A percentile compares a stretch with the other conserved stretches of the same genome.
These are phyloP conservation scores for Helostoma temminkii DNA, from an alignment of 2,797 vertebrate genomes.

Conservation along the genomic window DNA sequence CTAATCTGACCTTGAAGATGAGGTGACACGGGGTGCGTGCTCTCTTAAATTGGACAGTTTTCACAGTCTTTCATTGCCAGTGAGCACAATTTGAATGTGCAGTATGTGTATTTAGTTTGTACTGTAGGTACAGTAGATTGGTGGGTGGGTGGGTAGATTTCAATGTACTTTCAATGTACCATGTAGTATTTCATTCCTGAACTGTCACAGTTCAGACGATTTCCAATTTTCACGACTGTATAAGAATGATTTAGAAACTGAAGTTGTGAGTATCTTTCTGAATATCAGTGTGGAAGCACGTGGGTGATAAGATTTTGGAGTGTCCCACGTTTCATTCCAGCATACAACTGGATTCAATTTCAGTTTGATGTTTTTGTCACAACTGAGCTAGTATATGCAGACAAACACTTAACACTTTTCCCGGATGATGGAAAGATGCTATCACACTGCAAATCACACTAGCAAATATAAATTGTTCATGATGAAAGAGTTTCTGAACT, in stretches of 20 bases:
- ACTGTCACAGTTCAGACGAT: not conserved
- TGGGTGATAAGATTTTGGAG: conserved; percentile 28
- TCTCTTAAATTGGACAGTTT: conserved; percentile 6
- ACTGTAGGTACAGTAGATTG: not conserved
- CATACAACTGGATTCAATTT: conserved; percentile 2
- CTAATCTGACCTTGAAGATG: conserved; percentile 22
- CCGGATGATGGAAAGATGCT: not conserved
- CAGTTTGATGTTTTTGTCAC: conserved; percentile 25
- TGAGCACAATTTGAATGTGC: conserved; percentile 13
- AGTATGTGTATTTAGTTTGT: not conserved
- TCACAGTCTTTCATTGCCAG: not conserved
- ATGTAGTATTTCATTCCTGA: conserved; percentile 33
- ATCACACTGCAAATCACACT: not conserved
- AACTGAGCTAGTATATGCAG: conserved; percentile 4
- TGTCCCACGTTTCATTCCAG: conserved; percentile 29
- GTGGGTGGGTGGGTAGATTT: conserved; percentile 32
- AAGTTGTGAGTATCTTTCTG: conserved; percentile 40
- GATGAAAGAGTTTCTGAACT: conserved; percentile 7
- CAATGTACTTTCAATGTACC: conserved; percentile 17
- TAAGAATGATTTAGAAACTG: conserved; percentile 26
- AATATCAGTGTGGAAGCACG: conserved; percentile 27
- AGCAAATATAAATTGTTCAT: conserved; percentile 23
- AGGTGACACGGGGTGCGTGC: conserved; percentile 6
- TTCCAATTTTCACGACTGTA: conserved; percentile 26
- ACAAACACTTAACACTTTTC: not conserved